phyloP scores from a whole-genome alignment of 2,888 invertebrate genomes.

The Caenorhabditis sp. region DNA sequence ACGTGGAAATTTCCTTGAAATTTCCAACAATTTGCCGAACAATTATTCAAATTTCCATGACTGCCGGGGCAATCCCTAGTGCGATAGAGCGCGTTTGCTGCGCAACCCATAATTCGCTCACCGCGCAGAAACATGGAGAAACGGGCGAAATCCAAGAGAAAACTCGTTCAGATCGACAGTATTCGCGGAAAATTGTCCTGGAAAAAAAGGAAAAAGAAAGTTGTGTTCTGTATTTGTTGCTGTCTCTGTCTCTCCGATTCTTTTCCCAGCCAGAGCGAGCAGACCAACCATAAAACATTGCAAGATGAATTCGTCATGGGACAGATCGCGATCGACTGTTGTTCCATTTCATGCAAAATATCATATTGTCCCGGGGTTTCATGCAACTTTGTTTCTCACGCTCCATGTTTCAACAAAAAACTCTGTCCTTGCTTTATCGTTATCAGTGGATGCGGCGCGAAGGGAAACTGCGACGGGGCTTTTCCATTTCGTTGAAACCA shows the following conservation, averaged over 20 bases:
- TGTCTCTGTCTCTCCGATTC: background rate
- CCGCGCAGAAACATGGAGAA: background rate
- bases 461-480: slow-evolving; percentile 4
- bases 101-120: background rate
- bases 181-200: too few relatives aligned
- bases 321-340: slow-evolving; percentile 6
- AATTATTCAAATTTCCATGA: slow-evolving; percentile 19
- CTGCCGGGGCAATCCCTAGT: slow-evolving; percentile 35
- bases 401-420: slow-evolving; percentile 34
- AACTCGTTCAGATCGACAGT: too few relatives aligned
- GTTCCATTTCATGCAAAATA: slow-evolving; percentile 5
- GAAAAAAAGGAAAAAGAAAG: background rate
- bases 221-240: slow-evolving; percentile 1
- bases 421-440: slow-evolving; percentile 2
- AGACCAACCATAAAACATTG: slow-evolving; percentile 34
- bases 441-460: too few relatives aligned
- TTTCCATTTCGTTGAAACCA: slow-evolving; percentile 62
- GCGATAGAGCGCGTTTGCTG: slow-evolving; percentile 39
- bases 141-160: too few relatives aligned
- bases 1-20: background rate
- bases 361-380: background rate
- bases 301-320: slow-evolving; percentile 42
- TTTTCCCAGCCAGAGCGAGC: too few relatives aligned
- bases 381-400: slow-evolving; percentile 38
- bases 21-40: background rate